Evolutionary conservation across 2,888 invertebrate genomes (phyloP).

Genomic region (Clivina fossor): DNA sequence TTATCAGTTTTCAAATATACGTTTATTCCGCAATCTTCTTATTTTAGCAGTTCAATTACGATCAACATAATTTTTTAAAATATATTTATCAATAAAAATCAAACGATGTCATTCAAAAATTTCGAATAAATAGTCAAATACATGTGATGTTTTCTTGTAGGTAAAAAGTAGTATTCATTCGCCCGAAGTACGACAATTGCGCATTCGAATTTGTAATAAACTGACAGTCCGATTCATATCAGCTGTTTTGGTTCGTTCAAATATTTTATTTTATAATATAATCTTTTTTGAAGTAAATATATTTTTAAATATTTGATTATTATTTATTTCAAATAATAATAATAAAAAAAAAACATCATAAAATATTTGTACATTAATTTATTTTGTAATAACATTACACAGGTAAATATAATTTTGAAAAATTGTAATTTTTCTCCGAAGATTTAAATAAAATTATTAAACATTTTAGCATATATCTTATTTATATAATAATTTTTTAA

Average conservation of each 20-base stretch:
- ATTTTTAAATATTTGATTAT: background rate
- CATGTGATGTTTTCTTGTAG: constrained; percentile 20
- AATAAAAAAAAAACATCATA: constrained; percentile 6
- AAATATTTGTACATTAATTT: background rate
- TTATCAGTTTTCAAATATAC: constrained; percentile 25
- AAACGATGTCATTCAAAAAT: constrained; percentile 29
- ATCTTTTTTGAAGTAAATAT: background rate
- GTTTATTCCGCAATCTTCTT: background rate
- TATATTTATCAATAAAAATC: constrained; percentile 1
- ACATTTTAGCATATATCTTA: too few relatives aligned
- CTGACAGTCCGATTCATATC: constrained; percentile 29
- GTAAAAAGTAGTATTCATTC: constrained; percentile 32
- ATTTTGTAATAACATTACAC: too few relatives aligned
- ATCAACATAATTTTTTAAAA: constrained; percentile 12
- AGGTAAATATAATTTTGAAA: too few relatives aligned
- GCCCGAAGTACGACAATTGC: constrained; percentile 27
- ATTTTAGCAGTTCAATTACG: constrained; percentile 1
- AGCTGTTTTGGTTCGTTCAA: constrained; percentile 27
- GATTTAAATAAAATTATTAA: too few relatives aligned
- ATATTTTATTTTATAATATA: constrained; percentile 8
- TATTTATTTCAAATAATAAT: constrained; percentile 1
- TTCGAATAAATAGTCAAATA: constrained; percentile 13
- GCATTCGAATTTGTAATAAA: constrained; percentile 29
- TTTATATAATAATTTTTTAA: too few relatives aligned
- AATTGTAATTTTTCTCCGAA: too few relatives aligned